These are phyloP conservation scores for Xestoiulus laeticollis DNA, from an alignment of 2,888 invertebrate genomes.

Conservation along the genomic window DNA sequence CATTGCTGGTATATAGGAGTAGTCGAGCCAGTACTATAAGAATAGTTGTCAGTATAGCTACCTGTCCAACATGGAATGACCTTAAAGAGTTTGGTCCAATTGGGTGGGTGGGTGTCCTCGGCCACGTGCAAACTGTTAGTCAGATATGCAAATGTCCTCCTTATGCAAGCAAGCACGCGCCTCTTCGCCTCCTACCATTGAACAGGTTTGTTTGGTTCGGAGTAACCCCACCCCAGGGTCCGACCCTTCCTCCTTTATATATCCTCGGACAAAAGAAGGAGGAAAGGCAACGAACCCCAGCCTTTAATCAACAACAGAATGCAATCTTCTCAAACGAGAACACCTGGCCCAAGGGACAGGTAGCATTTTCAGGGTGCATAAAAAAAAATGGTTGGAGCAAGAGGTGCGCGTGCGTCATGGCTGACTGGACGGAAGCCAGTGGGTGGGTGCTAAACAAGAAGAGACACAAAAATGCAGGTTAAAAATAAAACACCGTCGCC, in stretches of 20 bases:
- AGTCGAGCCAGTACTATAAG: too few species aligned
- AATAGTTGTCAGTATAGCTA: too few species aligned
- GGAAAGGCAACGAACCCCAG: not conserved
- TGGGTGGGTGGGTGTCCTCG: not conserved
- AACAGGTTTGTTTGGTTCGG: not conserved
- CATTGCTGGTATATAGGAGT: too few species aligned
- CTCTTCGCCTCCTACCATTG: constrained; percentile 26
- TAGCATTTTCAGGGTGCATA: constrained; percentile 12
- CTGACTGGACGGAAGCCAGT: not conserved
- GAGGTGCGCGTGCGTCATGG: constrained; percentile 7
- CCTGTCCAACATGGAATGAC: not conserved
- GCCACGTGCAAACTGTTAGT: constrained; percentile 26
- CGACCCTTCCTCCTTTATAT: constrained; percentile 26
- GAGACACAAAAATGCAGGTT: not conserved
- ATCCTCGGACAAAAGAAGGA: constrained; percentile 26
- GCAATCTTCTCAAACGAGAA: constrained; percentile 26
- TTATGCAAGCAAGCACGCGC: constrained; percentile 17
- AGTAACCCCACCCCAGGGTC: constrained; percentile 18
- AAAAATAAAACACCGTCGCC: not conserved
- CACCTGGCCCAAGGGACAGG: constrained; percentile 26
- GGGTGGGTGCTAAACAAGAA: not conserved
- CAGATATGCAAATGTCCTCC: constrained; percentile 26
- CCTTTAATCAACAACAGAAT: constrained; percentile 26
- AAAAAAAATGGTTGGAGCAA: not conserved
- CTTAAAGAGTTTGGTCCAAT: not conserved